These are phyloP conservation scores for Melospiza georgiana DNA, from an alignment of 2,113 vertebrate genomes.

Conservation along the genomic window DNA sequence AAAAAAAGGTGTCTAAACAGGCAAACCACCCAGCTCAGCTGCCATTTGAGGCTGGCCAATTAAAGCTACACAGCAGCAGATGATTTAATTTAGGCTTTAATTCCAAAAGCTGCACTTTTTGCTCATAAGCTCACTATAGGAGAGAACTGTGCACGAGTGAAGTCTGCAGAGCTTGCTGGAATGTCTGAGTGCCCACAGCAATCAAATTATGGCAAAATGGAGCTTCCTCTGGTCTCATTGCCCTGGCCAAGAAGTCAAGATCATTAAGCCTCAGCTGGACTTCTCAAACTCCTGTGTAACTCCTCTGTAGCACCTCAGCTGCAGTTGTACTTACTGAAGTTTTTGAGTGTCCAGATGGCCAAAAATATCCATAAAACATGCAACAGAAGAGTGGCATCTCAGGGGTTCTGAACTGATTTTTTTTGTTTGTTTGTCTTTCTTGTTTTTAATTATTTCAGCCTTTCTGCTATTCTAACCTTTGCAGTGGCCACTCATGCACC, in stretches of 20 bases:
- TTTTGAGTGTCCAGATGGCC: neutral
- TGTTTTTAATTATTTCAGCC: neutral
- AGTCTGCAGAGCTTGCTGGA: neutral
- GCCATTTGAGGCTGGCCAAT: neutral
- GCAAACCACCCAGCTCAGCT: neutral
- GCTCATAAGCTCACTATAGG: rapidly evolving
- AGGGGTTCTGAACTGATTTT: neutral
- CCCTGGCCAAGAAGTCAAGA: neutral
- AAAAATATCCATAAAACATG: neutral
- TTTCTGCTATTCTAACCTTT: neutral
- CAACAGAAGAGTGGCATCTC: neutral
- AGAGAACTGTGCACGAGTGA: rapidly evolving
- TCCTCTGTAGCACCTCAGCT: neutral
- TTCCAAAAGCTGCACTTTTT: neutral
- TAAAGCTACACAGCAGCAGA: neutral
- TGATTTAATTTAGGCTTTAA: neutral
- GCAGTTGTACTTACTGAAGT: neutral
- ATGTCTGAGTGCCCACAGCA: neutral
- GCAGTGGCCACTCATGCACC: neutral
- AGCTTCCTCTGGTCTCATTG: neutral
- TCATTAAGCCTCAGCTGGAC: neutral
- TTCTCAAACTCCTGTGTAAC: neutral
- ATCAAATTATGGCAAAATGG: neutral
- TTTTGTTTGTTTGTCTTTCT: too few species aligned
- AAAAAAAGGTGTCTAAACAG: too few species aligned